A percentile compares a stretch with the other conserved stretches of the same genome.
phyloP scores from a whole-genome alignment of 2,888 invertebrate genomes.

The Chymomyza caudatula region DNA sequence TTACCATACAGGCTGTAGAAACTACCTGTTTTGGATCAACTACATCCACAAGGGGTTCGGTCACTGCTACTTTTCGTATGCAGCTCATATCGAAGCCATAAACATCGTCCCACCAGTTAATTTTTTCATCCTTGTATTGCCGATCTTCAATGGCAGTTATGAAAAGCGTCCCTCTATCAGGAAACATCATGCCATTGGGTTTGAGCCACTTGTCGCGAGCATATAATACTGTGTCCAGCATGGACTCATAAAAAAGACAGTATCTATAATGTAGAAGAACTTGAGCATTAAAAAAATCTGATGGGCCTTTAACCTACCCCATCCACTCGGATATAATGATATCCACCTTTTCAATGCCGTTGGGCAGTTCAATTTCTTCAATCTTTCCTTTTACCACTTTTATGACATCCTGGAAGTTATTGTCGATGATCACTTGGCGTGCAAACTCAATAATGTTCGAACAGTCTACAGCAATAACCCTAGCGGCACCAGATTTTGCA shows the following conservation, averaged over 20 bases:
- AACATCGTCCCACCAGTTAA: slow-evolving; percentile 99
- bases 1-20: slow-evolving; percentile 94
- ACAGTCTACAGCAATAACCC: slow-evolving; percentile 98
- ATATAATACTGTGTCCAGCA: slow-evolving; percentile 99
- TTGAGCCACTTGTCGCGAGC: slow-evolving; percentile 98
- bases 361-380: slow-evolving; percentile 95
- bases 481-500: slow-evolving; percentile 97
- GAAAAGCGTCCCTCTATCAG: slow-evolving; percentile 94
- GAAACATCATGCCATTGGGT: slow-evolving; percentile 94
- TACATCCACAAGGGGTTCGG: slow-evolving; percentile 98
- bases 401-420: slow-evolving; percentile 87
- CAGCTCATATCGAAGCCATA: slow-evolving; percentile 99
- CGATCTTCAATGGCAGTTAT: slow-evolving; percentile 96
- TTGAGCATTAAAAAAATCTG: background rate
- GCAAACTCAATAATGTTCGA: slow-evolving; percentile 99
- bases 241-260: slow-evolving; percentile 97
- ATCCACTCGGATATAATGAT: slow-evolving; percentile 91
- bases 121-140: slow-evolving; percentile 99
- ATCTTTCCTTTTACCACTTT: slow-evolving; percentile 94
- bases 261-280: slow-evolving; percentile 78
- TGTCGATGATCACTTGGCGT: slow-evolving; percentile 93
- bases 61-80: slow-evolving; percentile 97
- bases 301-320: slow-evolving; percentile 81
- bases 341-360: slow-evolving; percentile 94
- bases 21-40: slow-evolving; percentile 99